Evolutionary conservation across 2,113 vertebrate genomes (phyloP).

Genomic region (Hyperopisus bebe): DNA sequence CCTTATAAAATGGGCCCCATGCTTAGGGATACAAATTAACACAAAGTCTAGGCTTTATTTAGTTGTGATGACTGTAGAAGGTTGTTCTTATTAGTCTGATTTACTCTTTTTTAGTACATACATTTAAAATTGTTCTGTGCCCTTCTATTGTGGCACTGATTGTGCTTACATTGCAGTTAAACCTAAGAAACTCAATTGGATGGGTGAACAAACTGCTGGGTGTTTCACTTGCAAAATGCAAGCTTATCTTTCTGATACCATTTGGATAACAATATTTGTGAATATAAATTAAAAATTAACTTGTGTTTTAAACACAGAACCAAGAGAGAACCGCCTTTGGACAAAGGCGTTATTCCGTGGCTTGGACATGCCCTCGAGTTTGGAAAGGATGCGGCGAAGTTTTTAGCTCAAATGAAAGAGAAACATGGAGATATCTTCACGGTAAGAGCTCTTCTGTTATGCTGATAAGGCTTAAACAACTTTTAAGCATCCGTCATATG

Average conservation of each 20-base stretch:
- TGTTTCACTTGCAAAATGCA: background rate
- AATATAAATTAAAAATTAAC: background rate
- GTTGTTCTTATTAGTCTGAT: background rate
- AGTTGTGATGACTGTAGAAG: background rate
- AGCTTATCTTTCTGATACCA: background rate
- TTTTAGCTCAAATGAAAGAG: constrained; percentile 71
- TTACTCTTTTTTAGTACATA: background rate
- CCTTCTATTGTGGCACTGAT: background rate
- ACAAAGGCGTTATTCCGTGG: constrained; percentile 73
- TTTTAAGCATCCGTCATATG: background rate
- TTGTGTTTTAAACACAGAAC: constrained; percentile 45
- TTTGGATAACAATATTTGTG: background rate
- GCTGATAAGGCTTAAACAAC: background rate
- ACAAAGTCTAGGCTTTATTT: background rate
- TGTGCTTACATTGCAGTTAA: background rate
- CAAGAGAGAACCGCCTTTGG: constrained; percentile 71
- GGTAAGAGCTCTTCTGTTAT: constrained; percentile 49
- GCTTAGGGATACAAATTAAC: background rate
- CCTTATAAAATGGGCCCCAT: background rate
- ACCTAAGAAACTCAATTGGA: background rate
- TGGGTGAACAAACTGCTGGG: background rate
- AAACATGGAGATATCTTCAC: constrained; percentile 82
- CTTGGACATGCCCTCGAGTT: constrained; percentile 78
- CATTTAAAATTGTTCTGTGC: background rate
- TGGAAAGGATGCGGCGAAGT: constrained; percentile 73